Evolutionary conservation across 1,140 invertebrate species (phyloP), one percentile per base, ranked within the genome.

Genomic region (Tetragnatha versicolor): DNA sequence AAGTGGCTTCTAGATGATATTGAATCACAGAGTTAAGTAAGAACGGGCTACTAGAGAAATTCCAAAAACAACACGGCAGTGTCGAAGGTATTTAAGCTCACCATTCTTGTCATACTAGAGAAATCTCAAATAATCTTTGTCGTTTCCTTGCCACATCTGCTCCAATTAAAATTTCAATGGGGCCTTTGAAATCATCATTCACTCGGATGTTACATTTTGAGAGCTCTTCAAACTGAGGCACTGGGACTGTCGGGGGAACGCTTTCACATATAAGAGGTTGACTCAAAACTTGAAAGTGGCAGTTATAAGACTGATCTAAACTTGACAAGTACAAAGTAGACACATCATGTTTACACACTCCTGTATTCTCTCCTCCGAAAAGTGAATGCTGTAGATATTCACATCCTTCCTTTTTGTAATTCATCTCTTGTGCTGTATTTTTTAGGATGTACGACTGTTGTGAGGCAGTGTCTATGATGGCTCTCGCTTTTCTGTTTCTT

Each of bases 141-240:
- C 42, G 39, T 68, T 70, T 70, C n/a, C 66, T 49, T 5, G 25
- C 27, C 2, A 69, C 42, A 70, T 70, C 47, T 35, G 66, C 47
- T 10, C 65, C 65, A 25, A 68, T 49, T 4, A 45, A 33, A n/a
- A 51, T 51, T 68, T 72, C 35, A 29, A 72, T 39, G n/a, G 35
- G 53, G 5, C 22, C 69, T 17, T 37, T 2, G 6, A 25, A 7
- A 58, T 27, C 20, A 58, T 69, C 47, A 4, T n/a, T 35, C 12
- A 53, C 6, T n/a, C 6, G 5, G 20, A 69, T 35, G n/a, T 31
- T 31, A 69, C 10, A 69, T 2, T 14, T 5, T 37, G 45, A 14
- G 17, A 51, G 31, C 25, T 69, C 47, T 51, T 53, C 17, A 7
- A 69, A 20, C 17, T 2, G n/a, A 33, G 17, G 4, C 6, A 39